Percentiles rank a stretch among this genome's conserved stretches.
phyloP scores from a whole-genome alignment of 2,888 invertebrate species.

The Megalurothrips usitatus region DNA sequence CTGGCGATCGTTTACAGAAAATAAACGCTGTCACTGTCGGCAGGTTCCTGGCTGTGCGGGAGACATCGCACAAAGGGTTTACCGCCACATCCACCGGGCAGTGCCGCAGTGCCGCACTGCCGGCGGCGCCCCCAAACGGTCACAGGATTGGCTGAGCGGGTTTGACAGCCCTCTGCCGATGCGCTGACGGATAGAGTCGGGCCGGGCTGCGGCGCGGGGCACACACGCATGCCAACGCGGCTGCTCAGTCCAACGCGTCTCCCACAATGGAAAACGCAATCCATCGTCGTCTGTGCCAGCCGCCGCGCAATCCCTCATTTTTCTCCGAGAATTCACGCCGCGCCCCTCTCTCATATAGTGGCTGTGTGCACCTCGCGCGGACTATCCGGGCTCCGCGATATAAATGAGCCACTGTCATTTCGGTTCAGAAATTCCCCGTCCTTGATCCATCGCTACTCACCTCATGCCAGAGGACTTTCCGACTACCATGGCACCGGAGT shows the following conservation, averaged over 20 bases:
- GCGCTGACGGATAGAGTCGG: background rate
- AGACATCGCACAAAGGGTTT: too few relatives aligned
- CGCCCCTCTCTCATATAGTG: background rate
- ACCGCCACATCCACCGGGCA: too few relatives aligned
- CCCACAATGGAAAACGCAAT: constrained; percentile 4
- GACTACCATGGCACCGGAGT: too few relatives aligned
- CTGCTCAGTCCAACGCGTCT: background rate
- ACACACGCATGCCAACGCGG: background rate
- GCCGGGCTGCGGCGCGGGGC: background rate
- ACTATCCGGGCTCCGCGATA: background rate
- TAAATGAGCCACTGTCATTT: too few relatives aligned
- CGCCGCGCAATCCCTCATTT: background rate
- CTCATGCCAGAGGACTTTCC: too few relatives aligned
- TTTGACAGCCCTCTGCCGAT: constrained; percentile 6
- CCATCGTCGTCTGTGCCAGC: background rate
- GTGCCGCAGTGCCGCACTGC: too few relatives aligned
- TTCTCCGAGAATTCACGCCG: background rate
- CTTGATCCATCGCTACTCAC: background rate
- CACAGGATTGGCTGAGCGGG: constrained; percentile 2
- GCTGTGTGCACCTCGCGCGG: background rate
- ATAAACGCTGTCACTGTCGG: too few relatives aligned
- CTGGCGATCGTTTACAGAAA: too few relatives aligned
- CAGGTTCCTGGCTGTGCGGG: too few relatives aligned
- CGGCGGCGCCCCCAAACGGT: background rate
- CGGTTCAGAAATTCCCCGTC: background rate